Base-by-base conservation (phyloP, 2,113 vertebrate genomes). In the Malaclemys terrapin region DNA sequence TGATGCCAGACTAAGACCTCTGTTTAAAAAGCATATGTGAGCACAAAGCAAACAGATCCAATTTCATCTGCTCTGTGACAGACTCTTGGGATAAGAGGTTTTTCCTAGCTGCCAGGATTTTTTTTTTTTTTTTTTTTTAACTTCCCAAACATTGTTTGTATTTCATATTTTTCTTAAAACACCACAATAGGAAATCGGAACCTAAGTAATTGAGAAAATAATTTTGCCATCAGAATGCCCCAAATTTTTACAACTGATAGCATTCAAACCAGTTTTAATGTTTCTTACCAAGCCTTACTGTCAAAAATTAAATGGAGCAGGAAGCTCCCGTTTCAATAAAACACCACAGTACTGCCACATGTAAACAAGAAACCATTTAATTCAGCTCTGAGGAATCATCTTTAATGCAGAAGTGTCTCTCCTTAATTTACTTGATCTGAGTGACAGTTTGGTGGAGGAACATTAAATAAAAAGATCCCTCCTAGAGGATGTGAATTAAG, bases 391-490 rank as follows among this genome's bases (percentile, higher is more conserved):
- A 62, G 57, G 80, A 42, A 38, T 57, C 9, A 59, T 25, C 57
- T 82, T 86, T 47, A 84, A 52, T 59, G 38, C 45, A 53, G 82
- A 81, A 82, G 10, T 20, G 7, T 84, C 35, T 47, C 81, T 95
- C 89, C 56, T 56, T 95, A 94, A 90, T 92, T 95, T 59, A 90
- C 85, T 95, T 94, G 95, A 96, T 89, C 69, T 81, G 42, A 84
- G 35, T 85, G 75, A 49, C 62, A 94, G 5, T 11, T 25, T 89
- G 88, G 42, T 14, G 42, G 76, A 95, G 88, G 76, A 94, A 94
- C 13, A 35, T 16, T 82, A 62, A 1, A 10, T 57, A 93, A 85
- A 91, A 93, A 59, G 56, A 88, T 54, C 84, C 82, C 91, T 90
- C 69, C 38, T 62, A 92, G 84, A 82, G 89, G 82, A 92, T 62